Evolutionary conservation across 2,888 invertebrate genomes (phyloP).

Genomic region (Amphipyra tragopoginis): DNA sequence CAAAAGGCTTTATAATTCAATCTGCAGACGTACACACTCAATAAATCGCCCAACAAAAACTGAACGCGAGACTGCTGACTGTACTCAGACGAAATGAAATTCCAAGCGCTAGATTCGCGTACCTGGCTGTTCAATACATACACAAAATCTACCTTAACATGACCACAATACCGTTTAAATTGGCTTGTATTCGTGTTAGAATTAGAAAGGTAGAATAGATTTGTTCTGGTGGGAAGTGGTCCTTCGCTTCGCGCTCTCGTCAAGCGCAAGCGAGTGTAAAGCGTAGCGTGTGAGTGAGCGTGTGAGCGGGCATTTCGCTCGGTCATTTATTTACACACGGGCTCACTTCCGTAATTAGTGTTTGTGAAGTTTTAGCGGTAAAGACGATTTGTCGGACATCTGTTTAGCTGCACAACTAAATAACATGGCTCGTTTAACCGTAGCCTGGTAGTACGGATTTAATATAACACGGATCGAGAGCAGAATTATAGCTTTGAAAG

Average conservation of each 20-base stretch:
- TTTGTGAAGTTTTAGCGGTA: constrained; percentile 26
- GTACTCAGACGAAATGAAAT: constrained; percentile 28
- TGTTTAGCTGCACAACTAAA: constrained; percentile 7
- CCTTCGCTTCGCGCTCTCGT: neutral
- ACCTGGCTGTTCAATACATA: constrained; percentile 12
- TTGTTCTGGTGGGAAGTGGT: constrained; percentile 4
- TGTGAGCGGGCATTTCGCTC: constrained; percentile 2
- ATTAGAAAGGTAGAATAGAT: constrained; percentile 17
- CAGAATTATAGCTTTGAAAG: no score
- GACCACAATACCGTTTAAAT: neutral
- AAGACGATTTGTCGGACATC: constrained; percentile 22
- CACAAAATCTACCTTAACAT: neutral
- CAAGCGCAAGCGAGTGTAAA: neutral
- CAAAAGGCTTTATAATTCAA: constrained; percentile 30
- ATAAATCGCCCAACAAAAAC: constrained; percentile 17
- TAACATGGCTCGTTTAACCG: constrained; percentile 11
- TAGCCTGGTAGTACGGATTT: neutral
- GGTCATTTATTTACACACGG: constrained; percentile 12
- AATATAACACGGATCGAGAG: no score
- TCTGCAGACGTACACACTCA: constrained; percentile 19
- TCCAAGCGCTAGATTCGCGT: constrained; percentile 7
- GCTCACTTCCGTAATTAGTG: constrained; percentile 19
- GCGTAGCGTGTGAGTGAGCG: neutral
- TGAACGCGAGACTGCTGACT: constrained; percentile 11
- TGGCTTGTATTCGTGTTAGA: neutral